Conservation (phyloP, 2,888 invertebrate species). For the Epistrophe eligans region DNA sequence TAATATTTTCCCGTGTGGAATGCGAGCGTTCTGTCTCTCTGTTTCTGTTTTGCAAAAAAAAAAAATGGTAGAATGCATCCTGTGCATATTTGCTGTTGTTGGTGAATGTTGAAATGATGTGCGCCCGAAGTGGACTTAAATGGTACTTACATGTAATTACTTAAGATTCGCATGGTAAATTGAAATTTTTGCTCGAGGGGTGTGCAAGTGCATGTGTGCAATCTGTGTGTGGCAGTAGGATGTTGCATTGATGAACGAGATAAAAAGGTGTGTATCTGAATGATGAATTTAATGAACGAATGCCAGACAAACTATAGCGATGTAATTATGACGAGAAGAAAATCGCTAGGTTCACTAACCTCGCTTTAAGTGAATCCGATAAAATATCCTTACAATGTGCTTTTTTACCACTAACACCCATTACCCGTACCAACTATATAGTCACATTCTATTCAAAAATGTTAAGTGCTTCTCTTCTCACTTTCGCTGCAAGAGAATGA, state of each 20-base stretch:
- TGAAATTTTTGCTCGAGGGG: slow-evolving; percentile 52
- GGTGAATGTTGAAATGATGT: slow-evolving; percentile 27
- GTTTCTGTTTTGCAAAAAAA: neutral
- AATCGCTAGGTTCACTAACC: slow-evolving; percentile 62
- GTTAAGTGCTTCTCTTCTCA: slow-evolving; percentile 56
- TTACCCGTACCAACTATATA: neutral
- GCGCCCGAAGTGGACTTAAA: slow-evolving; percentile 67
- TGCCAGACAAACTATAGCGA: slow-evolving; percentile 25
- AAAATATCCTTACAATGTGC: slow-evolving; percentile 8
- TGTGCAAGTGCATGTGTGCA: neutral
- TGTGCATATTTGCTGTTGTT: slow-evolving; percentile 18
- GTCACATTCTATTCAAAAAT: slow-evolving; percentile 30
- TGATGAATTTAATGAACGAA: slow-evolving; percentile 59
- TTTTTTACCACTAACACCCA: neutral
- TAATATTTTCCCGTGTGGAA: slow-evolving; percentile 47
- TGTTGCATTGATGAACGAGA: slow-evolving; percentile 27
- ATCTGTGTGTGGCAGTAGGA: neutral
- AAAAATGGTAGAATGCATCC: neutral
- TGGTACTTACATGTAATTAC: slow-evolving; percentile 73
- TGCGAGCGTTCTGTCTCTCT: slow-evolving; percentile 13
- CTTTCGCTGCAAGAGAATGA: slow-evolving; percentile 20
- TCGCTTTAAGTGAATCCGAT: slow-evolving; percentile 42
- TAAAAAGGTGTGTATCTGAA: slow-evolving; percentile 31
- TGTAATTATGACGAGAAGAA: slow-evolving; percentile 38
- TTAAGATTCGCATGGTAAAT: slow-evolving; percentile 67